Conservation (phyloP, 53 echinoderm and acorn worm species). For the Patiria pectinifera region DNA sequence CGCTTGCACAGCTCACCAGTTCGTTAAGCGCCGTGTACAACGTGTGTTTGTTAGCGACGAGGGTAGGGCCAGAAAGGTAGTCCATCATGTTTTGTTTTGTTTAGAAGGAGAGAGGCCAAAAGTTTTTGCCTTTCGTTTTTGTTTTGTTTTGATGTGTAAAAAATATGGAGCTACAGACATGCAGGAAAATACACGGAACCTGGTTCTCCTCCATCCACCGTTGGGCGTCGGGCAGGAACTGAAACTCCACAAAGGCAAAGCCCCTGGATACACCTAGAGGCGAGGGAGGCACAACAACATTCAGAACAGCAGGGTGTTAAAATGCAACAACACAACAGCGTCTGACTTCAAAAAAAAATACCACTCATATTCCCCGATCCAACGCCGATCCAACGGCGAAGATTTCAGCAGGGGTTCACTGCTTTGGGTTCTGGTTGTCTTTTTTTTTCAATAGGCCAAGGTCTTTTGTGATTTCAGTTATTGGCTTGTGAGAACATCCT, state of each 20-base stretch:
- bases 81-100: not conserved
- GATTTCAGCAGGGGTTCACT: not conserved
- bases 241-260: constrained; percentile 99
- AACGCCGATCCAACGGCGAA: too few species aligned
- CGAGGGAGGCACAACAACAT: constrained; percentile 74
- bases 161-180: constrained; percentile 50
- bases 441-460: not conserved
- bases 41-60: not conserved
- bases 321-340: constrained; percentile 30
- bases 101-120: too few species aligned
- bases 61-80: not conserved
- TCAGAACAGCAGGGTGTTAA: constrained; percentile 74
- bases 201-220: constrained; percentile 99
- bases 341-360: not conserved
- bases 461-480: not conserved
- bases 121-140: not conserved
- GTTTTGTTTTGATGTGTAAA: not conserved
- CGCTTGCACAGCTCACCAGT: constrained; percentile 11
- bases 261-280: constrained; percentile 99
- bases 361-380: not conserved
- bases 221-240: constrained; percentile 97
- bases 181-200: constrained; percentile 82
- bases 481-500: not conserved
- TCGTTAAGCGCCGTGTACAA: not conserved
- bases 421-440: not conserved